Conservation (phyloP, 2,113 vertebrate species). For the Ptilorrhoa leucosticta region DNA sequence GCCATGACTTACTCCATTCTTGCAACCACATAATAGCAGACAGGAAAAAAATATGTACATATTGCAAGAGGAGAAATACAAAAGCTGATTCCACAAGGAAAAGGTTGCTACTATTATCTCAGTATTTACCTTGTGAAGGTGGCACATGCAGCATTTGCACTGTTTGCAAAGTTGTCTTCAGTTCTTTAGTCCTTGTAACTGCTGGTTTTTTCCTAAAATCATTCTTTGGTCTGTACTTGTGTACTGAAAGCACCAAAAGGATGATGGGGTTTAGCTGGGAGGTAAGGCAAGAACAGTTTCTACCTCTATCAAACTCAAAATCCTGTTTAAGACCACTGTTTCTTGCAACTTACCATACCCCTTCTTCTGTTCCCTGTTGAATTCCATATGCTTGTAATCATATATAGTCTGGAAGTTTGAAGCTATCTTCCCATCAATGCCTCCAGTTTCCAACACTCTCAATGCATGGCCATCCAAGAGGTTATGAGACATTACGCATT, state of each 20-base stretch:
- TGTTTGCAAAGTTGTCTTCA: accelerated
- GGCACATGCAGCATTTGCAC: accelerated
- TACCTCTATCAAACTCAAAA: background rate
- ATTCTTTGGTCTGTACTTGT: background rate
- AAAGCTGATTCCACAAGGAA: background rate
- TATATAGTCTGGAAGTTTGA: conserved; percentile 69
- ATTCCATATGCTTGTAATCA: conserved; percentile 14
- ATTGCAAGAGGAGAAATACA: background rate
- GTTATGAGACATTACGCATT: conserved; percentile 66
- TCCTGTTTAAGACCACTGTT: background rate
- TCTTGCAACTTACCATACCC: conserved; percentile 33
- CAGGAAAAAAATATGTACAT: background rate
- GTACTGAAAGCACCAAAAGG: background rate
- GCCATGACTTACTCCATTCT: background rate
- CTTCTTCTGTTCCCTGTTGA: background rate
- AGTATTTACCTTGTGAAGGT: background rate
- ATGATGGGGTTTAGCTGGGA: background rate
- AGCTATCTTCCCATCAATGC: background rate
- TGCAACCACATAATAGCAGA: background rate
- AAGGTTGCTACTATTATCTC: background rate
- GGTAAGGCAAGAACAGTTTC: background rate
- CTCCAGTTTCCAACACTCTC: conserved; percentile 36
- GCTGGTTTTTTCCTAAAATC: accelerated
- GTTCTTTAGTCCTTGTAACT: background rate
- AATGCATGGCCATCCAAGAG: background rate